phyloP scores from a whole-genome alignment of 2,797 vertebrate species.

The Pseudochirops cupreus region DNA sequence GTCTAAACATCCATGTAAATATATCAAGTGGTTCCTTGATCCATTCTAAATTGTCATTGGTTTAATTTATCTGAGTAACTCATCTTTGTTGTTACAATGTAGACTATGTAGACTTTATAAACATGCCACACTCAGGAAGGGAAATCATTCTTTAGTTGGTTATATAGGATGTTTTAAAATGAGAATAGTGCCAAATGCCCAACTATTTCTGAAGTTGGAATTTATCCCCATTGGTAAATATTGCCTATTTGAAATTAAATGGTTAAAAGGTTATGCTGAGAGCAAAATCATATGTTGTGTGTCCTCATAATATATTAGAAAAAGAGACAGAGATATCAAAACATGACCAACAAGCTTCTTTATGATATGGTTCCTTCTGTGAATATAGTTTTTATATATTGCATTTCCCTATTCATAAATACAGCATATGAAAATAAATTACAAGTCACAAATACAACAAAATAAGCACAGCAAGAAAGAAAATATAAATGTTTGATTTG shows the following conservation, averaged over 20 bases:
- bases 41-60: neutral
- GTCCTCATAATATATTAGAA: constrained; percentile 53
- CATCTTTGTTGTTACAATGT: neutral
- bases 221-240: neutral
- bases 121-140: neutral
- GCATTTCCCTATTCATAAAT: constrained; percentile 80
- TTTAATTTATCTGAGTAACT: neutral
- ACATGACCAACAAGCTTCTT: constrained; percentile 57
- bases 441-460: constrained; percentile 77
- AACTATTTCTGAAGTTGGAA: neutral
- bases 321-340: constrained; percentile 48
- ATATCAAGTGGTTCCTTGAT: neutral
- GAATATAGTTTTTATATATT: constrained; percentile 73
- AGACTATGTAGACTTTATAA: neutral
- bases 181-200: neutral
- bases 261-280: neutral
- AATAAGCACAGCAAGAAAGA: constrained; percentile 80
- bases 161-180: neutral
- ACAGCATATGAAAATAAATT: constrained; percentile 83
- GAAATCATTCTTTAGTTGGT: constrained; percentile 1
- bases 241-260: constrained; percentile 38
- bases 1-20: neutral
- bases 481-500: constrained; percentile 82
- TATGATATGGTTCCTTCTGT: constrained; percentile 63
- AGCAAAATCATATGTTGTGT: constrained; percentile 30